Evolutionary conservation across 2,797 vertebrate species (phyloP).

Genomic region (Rhinatrema bivittatum): DNA sequence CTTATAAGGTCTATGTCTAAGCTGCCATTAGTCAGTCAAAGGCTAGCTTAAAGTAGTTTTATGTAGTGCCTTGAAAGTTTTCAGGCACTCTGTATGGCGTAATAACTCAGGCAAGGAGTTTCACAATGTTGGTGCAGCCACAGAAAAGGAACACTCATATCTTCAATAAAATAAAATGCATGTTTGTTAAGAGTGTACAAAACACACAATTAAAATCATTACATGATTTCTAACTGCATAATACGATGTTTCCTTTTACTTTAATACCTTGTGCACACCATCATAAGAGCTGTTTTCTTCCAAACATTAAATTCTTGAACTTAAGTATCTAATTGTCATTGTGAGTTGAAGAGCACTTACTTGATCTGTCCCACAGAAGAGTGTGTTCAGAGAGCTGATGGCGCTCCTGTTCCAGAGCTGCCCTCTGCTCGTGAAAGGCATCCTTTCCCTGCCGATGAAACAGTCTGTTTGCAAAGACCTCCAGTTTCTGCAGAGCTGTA

Average conservation of each 20-base stretch:
- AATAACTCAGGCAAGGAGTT: too few relatives aligned
- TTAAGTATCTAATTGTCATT: too few relatives aligned
- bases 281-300: constrained; percentile 1
- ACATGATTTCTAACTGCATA: background rate
- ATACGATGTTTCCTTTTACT: background rate
- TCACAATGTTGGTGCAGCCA: too few relatives aligned
- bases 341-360: constrained; percentile 79
- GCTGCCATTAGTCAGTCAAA: too few relatives aligned
- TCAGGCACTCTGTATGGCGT: too few relatives aligned
- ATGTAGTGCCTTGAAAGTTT: too few relatives aligned
- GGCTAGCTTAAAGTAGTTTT: too few relatives aligned
- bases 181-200: too few relatives aligned
- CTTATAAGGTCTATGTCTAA: too few relatives aligned
- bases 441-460: constrained; percentile 76
- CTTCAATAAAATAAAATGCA: too few relatives aligned
- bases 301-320: background rate
- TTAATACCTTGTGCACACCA: background rate
- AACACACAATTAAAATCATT: constrained; percentile 18
- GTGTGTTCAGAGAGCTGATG: constrained; percentile 71
- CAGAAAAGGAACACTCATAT: too few relatives aligned
- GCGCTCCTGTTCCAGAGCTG: constrained; percentile 63
- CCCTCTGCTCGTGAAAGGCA: constrained; percentile 62
- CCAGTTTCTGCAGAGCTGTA: constrained; percentile 71
- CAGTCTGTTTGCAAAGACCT: constrained; percentile 76
- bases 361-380: constrained; percentile 74